Base-by-base conservation (phyloP, 2,888 invertebrate genomes). In the Acheta domesticus region DNA sequence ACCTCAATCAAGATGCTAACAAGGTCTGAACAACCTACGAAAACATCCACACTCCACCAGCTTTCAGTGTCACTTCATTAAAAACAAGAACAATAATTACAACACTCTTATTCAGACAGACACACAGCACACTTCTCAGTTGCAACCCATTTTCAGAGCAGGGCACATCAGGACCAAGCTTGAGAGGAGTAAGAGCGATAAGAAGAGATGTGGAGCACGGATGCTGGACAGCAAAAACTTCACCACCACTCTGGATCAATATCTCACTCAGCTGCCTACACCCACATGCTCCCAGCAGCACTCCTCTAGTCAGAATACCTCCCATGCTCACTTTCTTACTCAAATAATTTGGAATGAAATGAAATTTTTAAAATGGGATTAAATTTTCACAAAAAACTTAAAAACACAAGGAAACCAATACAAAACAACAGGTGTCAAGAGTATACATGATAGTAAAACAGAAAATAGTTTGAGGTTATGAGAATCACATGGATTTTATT, bases 281-380 rank as follows among this genome's bases (percentile, higher is more conserved):
- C 62, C 62, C 62, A 62, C 62, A 62, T 62, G 62, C 62, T 62
- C 62, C 62, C 62, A 19, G 62, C 16, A 62, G 62, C 62, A 62
- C 62, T 62, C 62, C 62, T n/a, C 62, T 62, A 62, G 62, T 62
- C 62, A 62, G 36, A 62, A 62, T 62, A 62, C 62, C 62, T 62
- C n/a, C 62, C 62, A 62, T 62, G 62, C 14, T 62, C 62, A 62
- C 62, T 36, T 8, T 36, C 36, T 36, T 36, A 36, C 36, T 36
- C 36, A 36, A 36, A 36, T 36, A 36, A 36, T 36, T 36, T 36
- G 36, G 36, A 36, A 36, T 36, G 36, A 8, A 36, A 36, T 36
- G 36, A 36, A 36, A 8, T 36, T 8, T 36, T 36, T 36, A 36
- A 5, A 36, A 62, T 19, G 11, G 62, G n/a, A 14, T n/a, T n/a